Percentiles rank a stretch among this genome's conserved stretches.
phyloP scores from a whole-genome alignment of 2,888 invertebrate species.

The Elaeidobius kamerunicus region DNA sequence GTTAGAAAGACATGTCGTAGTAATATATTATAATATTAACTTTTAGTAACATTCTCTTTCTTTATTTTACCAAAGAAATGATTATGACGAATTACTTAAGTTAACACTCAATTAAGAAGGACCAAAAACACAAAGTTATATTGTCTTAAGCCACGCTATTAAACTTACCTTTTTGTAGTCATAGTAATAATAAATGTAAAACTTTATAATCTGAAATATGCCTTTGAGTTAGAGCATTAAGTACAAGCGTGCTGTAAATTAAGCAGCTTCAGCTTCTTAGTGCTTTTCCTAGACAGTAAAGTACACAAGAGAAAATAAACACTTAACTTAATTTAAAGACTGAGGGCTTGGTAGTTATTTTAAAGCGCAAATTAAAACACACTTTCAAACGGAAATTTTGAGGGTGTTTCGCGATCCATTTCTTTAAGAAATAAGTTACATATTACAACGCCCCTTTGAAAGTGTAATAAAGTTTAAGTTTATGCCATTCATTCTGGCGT shows the following conservation, averaged over 20 bases:
- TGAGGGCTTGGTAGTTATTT: slow-evolving; percentile 15
- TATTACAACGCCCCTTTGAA: slow-evolving; percentile 19
- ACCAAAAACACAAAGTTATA: too few species aligned
- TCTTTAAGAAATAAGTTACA: slow-evolving; percentile 17
- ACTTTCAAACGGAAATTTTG: slow-evolving; percentile 11
- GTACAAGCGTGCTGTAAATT: background rate
- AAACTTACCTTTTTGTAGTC: too few species aligned
- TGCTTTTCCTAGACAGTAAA: slow-evolving; percentile 5
- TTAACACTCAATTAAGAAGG: too few species aligned
- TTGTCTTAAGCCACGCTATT: too few species aligned
- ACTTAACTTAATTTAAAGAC: slow-evolving; percentile 11
- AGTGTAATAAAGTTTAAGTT: slow-evolving; percentile 19
- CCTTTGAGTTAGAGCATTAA: background rate
- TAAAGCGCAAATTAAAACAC: slow-evolving; percentile 18
- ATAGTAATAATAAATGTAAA: background rate
- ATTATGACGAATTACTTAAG: too few species aligned
- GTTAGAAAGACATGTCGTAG: too few species aligned
- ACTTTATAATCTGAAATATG: background rate
- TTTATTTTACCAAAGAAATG: too few species aligned
- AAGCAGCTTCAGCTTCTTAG: background rate
- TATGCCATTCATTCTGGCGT: slow-evolving; percentile 18
- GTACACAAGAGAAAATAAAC: slow-evolving; percentile 14
- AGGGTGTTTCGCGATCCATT: slow-evolving; percentile 5
- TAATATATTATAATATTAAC: too few species aligned
- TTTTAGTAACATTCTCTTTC: too few species aligned